Base-by-base conservation (phyloP, 2,797 vertebrate species). In the Graptemys geographica region DNA sequence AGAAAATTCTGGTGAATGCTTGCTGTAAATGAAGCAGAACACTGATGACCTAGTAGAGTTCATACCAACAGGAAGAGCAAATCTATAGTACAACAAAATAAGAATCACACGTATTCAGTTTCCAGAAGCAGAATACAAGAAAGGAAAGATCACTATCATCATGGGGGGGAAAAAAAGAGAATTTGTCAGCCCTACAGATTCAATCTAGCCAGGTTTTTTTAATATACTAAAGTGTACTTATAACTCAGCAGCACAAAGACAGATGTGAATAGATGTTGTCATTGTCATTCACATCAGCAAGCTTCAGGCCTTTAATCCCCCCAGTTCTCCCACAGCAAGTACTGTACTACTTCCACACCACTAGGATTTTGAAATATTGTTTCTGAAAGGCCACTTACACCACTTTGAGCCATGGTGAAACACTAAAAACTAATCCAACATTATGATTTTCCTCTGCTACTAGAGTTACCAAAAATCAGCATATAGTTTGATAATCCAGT, bases 341-440 rank as follows among this genome's bases (percentile, higher is more conserved):
- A 0, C 5, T 44, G 76, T 65, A 0, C 4, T 52, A 33, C 89
- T n/a, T 41, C 78, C 11, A 4, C 11, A 47, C 6, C 23, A 33
- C n/a, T 25, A 15, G 0, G 3, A 9, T 5, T 81, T 27, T 55
- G 86, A 12, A 12, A 4, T 28, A 56, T 49, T 1, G 7, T 57
- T 31, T 3, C 1, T 0, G 7, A 85, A 78, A 78, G 31, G 57
- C 27, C 51, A 1, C 33, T 44, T 3, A 8, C 79, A 72, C 4
- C 28, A 53, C 2, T 37, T 0, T 33, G 1, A 56, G 27, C 83
- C 1, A 1, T 23, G 4, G 27, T 1, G 3, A 79, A 51, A 62
- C 0, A 44, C 47, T 0, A 3, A 11, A 8, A 1, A 10, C 72
- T 2, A 27, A 15, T 19, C 31, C 31, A 3, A 8, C 55, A 2